Conservation (phyloP, 2,797 vertebrate genomes). For the Phalloptychus januarius region DNA sequence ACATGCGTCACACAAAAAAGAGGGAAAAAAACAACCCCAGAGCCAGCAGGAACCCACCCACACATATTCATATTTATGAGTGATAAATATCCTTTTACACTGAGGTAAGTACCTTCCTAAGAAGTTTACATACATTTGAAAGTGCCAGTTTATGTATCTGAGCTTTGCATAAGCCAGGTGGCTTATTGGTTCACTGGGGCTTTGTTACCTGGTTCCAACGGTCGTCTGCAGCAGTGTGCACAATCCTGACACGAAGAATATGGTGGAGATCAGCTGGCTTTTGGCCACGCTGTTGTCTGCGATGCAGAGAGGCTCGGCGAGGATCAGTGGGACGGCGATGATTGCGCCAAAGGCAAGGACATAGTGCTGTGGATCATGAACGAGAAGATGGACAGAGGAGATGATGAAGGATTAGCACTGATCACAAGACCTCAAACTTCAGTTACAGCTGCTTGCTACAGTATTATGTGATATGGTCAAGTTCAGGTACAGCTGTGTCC, state of each 20-base stretch:
- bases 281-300: constrained; percentile 81
- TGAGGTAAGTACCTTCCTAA: neutral
- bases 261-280: constrained; percentile 85
- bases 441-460: neutral
- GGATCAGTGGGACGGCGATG: constrained; percentile 83
- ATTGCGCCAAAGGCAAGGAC: constrained; percentile 85
- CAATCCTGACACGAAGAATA: constrained; percentile 85
- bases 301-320: constrained; percentile 83
- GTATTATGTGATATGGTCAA: neutral
- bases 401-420: neutral
- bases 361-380: constrained; percentile 75
- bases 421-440: neutral
- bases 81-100: neutral
- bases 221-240: constrained; percentile 82
- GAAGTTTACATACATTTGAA: neutral
- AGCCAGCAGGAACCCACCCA: neutral
- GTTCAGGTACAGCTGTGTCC: neutral
- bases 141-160: neutral
- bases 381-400: neutral
- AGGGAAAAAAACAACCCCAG: neutral
- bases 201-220: constrained; percentile 80
- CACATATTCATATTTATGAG: no score
- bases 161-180: neutral
- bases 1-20: neutral
- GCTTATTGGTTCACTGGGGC: neutral